These are phyloP conservation scores for Gobiocypris rarus DNA, from an alignment of 2,113 vertebrate species.

Conservation along the genomic window DNA sequence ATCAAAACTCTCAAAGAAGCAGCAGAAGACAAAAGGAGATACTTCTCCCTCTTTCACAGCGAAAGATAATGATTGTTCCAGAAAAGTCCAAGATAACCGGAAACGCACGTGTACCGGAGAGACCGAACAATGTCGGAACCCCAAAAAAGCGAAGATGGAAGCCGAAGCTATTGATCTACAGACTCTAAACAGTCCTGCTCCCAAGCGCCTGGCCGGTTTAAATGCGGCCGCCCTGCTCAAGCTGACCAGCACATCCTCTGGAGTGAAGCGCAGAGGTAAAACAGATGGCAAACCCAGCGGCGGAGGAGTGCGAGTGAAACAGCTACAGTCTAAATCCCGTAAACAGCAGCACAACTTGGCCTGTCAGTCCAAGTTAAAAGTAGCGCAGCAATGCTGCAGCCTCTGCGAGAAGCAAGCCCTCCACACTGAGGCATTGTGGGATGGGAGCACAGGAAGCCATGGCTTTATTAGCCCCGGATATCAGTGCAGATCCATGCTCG, in stretches of 20 bases:
- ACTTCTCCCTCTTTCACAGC: neutral
- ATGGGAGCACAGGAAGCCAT: constrained; percentile 61
- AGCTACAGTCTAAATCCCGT: constrained; percentile 68
- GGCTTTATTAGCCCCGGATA: constrained; percentile 65
- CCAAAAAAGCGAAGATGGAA: constrained; percentile 66
- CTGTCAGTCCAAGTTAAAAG: constrained; percentile 54
- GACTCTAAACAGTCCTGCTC: constrained; percentile 79
- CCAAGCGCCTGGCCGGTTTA: constrained; percentile 93
- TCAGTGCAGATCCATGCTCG: constrained; percentile 68
- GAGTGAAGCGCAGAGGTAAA: constrained; percentile 75
- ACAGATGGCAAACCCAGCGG: constrained; percentile 69
- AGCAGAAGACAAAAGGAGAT: constrained; percentile 66
- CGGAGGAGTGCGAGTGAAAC: constrained; percentile 68
- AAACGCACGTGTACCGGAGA: constrained; percentile 65
- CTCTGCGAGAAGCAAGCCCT: constrained; percentile 81
- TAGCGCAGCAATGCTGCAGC: constrained; percentile 77
- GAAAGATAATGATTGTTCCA: constrained; percentile 44
- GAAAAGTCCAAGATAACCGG: constrained; percentile 53
- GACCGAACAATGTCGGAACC: constrained; percentile 50
- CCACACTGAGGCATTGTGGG: constrained; percentile 70
- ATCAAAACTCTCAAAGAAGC: constrained; percentile 69
- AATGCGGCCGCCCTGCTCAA: constrained; percentile 92
- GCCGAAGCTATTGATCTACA: constrained; percentile 67
- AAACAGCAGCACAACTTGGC: constrained; percentile 67
- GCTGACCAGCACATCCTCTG: constrained; percentile 83